These are phyloP conservation scores for Lymantria monacha DNA, from an alignment of 2,888 invertebrate species.

Conservation along the genomic window DNA sequence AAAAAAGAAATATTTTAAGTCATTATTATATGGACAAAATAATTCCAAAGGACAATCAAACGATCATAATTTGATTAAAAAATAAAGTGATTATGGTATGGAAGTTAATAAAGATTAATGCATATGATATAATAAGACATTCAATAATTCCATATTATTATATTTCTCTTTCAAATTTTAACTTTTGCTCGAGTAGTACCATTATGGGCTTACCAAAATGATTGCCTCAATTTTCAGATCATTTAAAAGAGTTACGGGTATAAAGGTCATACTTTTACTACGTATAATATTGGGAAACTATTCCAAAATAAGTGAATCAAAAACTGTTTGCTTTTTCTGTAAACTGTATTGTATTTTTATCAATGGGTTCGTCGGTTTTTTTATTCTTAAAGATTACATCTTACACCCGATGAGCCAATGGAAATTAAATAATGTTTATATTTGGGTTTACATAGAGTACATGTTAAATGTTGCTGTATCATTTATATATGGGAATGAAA, in stretches of 20 bases:
- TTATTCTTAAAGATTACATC: neutral
- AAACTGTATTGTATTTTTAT: conserved; percentile 2
- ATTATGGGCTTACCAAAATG: neutral
- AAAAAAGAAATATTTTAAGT: too few relatives aligned
- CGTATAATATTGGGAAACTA: conserved; percentile 2
- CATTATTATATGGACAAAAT: too few relatives aligned
- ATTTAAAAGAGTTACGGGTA: neutral
- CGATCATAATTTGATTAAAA: too few relatives aligned
- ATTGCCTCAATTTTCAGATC: neutral
- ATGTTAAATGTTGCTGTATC: neutral
- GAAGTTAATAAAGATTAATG: too few relatives aligned
- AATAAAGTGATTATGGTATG: too few relatives aligned
- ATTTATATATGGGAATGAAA: conserved; percentile 1
- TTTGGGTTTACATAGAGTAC: neutral
- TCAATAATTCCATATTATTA: too few relatives aligned
- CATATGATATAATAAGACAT: too few relatives aligned
- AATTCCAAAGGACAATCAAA: too few relatives aligned
- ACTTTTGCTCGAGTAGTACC: too few relatives aligned
- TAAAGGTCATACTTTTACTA: conserved; percentile 1
- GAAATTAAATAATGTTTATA: neutral
- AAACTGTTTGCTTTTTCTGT: neutral
- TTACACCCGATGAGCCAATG: neutral
- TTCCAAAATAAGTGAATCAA: neutral
- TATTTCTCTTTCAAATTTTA: too few relatives aligned
- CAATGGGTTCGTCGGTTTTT: neutral